Evolutionary conservation across 1,140 invertebrate species (phyloP), one percentile per base, ranked within the genome.

Genomic region (Drosophila biarmipes): DNA sequence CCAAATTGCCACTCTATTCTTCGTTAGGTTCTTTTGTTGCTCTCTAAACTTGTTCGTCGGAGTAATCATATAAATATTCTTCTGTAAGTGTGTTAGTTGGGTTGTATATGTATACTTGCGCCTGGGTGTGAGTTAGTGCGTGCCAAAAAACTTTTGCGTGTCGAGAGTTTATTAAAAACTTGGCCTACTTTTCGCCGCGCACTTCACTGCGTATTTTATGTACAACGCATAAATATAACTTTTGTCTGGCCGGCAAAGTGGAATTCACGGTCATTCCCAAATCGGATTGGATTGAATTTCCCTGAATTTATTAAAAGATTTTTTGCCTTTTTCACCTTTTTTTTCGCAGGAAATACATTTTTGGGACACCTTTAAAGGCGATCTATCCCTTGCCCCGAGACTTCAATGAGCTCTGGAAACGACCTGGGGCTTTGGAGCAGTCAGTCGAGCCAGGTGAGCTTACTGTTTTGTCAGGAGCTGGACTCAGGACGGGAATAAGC

Each of bases 11-110:
- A 49, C 43, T 55, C 45, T 72, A 72, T 52, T 51, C 53, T 55
- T 48, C 45, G 52, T 24, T 31, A 49, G 15, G 52, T 71, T 73
- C 48, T 64, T 73, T 78, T 51, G 57, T 43, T 51, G 63, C 72
- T 80, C 82, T 78, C 54, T 54, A 68, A 63, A 62, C 77, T 80
- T 86, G 49, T 81, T 48, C 40, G 37, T 66, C 71, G 43, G 62
- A 69, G 79, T 82, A 84, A 87, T 87, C 84, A 87, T 82, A 87
- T 87, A 89, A 89, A 89, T 89, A 82, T 86, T 86, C 77, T 45
- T 63, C 56, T 68, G 71, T 45, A 59, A 71, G 35, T 74, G 49
- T 69, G 72, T 79, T 86, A 48, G 66, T 56, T 54, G 43, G 48
- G 19, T 19, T 56, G 35, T 40, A 40, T 51, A 35, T 40, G 15